Percentiles rank a stretch among this genome's conserved stretches.
These are phyloP conservation scores for Chaetops frenatus DNA, from an alignment of 2,113 vertebrate genomes.

Conservation along the genomic window DNA sequence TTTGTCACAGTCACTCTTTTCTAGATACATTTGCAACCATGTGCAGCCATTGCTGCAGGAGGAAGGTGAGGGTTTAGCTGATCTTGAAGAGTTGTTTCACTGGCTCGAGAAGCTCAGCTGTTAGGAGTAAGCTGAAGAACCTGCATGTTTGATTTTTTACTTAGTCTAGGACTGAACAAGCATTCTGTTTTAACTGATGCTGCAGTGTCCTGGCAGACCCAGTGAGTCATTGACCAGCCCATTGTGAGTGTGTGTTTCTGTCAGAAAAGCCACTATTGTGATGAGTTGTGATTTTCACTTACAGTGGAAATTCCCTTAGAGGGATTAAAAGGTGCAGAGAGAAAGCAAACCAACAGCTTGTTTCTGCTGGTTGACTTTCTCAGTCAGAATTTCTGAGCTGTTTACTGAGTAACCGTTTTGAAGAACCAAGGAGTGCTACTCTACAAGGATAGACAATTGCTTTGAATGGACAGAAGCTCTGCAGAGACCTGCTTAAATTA, in stretches of 20 bases:
- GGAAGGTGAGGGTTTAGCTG: background rate
- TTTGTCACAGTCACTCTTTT: background rate
- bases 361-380: background rate
- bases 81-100: background rate
- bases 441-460: background rate
- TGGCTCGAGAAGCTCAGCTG: background rate
- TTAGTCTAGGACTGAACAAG: background rate
- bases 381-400: background rate
- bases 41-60: accelerated
- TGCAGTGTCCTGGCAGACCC: background rate
- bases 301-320: background rate
- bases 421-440: background rate
- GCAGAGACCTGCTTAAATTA: background rate
- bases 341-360: background rate
- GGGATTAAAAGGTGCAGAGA: background rate
- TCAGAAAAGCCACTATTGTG: background rate
- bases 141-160: background rate
- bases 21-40: accelerated
- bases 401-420: background rate
- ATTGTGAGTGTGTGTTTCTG: background rate
- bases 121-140: background rate
- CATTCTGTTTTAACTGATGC: background rate
- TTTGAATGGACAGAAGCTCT: background rate
- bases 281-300: background rate
- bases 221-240: background rate